Percentiles rank a stretch among this genome's conserved stretches.
Conservation (phyloP, 2,888 invertebrate species). For the Parapristionchus giblindavisi region DNA sequence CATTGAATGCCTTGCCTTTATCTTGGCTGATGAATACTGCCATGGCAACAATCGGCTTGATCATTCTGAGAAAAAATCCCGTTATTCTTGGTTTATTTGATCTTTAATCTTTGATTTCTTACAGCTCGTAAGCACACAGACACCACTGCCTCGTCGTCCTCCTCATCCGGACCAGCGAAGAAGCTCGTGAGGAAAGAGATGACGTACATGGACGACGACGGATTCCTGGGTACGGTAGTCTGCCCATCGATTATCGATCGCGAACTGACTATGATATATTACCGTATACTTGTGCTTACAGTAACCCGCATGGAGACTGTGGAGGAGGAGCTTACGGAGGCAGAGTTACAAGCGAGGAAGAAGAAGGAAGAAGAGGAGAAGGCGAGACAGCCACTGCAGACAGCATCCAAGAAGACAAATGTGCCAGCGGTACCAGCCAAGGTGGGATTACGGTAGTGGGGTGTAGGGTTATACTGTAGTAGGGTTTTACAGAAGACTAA, state of each 20-base stretch:
- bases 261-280: not conserved
- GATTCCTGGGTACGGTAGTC: slow-evolving; percentile 34
- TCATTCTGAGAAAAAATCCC: too few relatives aligned
- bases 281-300: too few relatives aligned
- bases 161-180: slow-evolving; percentile 12
- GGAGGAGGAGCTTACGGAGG: slow-evolving; percentile 14
- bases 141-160: too few relatives aligned
- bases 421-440: slow-evolving; percentile 1
- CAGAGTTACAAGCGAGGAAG: too few relatives aligned
- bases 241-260: too few relatives aligned
- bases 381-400: not conserved
- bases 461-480: not conserved
- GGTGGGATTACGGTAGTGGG: not conserved
- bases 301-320: slow-evolving; percentile 29
- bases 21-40: too few relatives aligned
- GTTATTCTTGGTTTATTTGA: too few relatives aligned
- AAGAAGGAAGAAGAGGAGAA: slow-evolving; percentile 17
- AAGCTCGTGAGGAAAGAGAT: slow-evolving; percentile 17
- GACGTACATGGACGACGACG: slow-evolving; percentile 36
- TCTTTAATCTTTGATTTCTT: not conserved
- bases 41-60: too few relatives aligned
- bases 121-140: slow-evolving; percentile 20
- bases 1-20: too few relatives aligned
- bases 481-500: too few relatives aligned
- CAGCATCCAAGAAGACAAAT: slow-evolving; percentile 18